Percentiles rank a stretch among this genome's conserved stretches.
These are phyloP conservation scores for Zapus hudsonius DNA, from an alignment of 2,113 vertebrate species.

Conservation along the genomic window DNA sequence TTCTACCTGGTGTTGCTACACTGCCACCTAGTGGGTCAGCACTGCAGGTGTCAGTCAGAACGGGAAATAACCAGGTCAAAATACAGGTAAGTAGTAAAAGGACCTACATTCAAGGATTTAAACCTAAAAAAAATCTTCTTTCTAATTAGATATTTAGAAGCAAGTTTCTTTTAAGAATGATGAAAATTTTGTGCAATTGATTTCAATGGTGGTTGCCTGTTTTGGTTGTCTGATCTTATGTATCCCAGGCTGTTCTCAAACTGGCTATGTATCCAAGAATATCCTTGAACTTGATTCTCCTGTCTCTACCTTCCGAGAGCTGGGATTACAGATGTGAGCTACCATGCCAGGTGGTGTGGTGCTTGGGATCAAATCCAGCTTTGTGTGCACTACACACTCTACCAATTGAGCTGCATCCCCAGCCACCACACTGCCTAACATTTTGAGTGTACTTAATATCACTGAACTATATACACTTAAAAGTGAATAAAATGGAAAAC, in stretches of 20 bases:
- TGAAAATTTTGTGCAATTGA: not conserved
- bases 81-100: not conserved
- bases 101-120: not conserved
- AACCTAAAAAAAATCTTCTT: not conserved
- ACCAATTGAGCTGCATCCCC: not conserved
- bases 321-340: too few relatives aligned
- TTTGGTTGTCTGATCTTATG: too few relatives aligned
- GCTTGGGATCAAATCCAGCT: too few relatives aligned
- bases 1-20: conserved; percentile 58
- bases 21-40: conserved; percentile 82
- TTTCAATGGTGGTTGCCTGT: not conserved
- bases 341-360: too few relatives aligned
- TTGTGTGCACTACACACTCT: too few relatives aligned
- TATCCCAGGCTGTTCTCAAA: too few relatives aligned
- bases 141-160: too few relatives aligned
- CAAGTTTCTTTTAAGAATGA: not conserved
- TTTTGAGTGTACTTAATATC: not conserved
- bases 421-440: not conserved
- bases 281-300: too few relatives aligned
- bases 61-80: not conserved
- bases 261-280: too few relatives aligned
- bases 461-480: not conserved
- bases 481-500: not conserved
- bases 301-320: too few relatives aligned
- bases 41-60: not conserved